Base-by-base conservation (phyloP, 1,140 invertebrate genomes). In the Diorhabda sublineata region DNA sequence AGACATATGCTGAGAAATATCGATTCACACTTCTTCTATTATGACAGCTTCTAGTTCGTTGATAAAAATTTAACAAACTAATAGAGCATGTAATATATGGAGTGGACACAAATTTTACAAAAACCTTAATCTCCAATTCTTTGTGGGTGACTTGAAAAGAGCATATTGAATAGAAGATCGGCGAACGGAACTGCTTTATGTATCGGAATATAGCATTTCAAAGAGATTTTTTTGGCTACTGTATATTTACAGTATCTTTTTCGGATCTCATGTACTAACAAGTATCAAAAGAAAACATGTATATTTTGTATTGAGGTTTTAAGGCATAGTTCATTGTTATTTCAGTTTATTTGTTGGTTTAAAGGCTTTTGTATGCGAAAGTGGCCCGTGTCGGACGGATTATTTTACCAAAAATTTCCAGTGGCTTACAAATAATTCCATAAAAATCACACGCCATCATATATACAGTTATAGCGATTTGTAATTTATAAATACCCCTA, bases 131-230 rank as follows among this genome's bases (percentile, higher is more conserved):
- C 63, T 57, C 45, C 2, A 42, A 64, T 47, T 56, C 63, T 26
- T 64, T 64, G 63, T 64, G 63, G 6, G 45, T 42, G 63, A 64
- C 63, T 52, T 64, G 45, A 64, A 64, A 64, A 64, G 63, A 64
- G 63, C 63, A 64, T 26, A 11, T n/a, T 64, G 63, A 56, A 64
- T 64, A 9, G 47, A 7, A 45, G n/a, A 45, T n/a, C 56, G 26
- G 47, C 9, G 26, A 45, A 45, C 61, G 42, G 61, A 62, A 62
- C 61, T 44, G 11, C 61, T 47, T 47, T 63, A 63, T 64, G 45
- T 56, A 47, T 64, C 63, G 63, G 63, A 64, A 52, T 64, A 64
- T 64, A 45, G 63, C 63, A 64, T 64, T 64, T 64, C 63, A 64
- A 64, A 45, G 41, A 64, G 63, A 43, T 64, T 64, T 41, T 41